Base-by-base conservation (phyloP, 1,140 invertebrate genomes). In the Himalopsyche phryganea region DNA sequence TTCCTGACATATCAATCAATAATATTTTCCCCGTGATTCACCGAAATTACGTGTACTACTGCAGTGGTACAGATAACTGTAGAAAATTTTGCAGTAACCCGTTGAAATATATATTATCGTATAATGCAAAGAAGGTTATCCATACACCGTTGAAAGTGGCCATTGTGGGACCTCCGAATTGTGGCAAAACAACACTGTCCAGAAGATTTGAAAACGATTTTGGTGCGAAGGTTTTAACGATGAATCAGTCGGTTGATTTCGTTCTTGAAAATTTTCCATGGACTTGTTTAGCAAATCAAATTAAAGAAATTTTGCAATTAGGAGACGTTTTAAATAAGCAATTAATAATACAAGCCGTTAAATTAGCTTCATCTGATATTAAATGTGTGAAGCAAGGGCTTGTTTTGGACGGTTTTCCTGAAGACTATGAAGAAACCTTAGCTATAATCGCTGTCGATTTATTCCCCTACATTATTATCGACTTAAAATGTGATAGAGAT, bases 181-280 rank as follows among this genome's bases (percentile, higher is more conserved):
- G 98, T 64, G 96, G 96, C 52, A 99, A 99, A 79, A 98, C 95
- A 4, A 98, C 97, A 9, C 73, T 96, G 17, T 72, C 79, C 11
- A 58, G 69, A 36, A 75, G 80, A 60, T 71, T 83, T 14, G 69
- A 72, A 2, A 69, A 69, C 33, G 74, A 71, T 20, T 80, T 80
- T 59, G 76, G 75, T 13, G 62, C 83, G 13, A 67, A 79, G 42
- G 65, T 76, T 14, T 67, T 84, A 40, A 79, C 76, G 6, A 73
- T 70, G 61, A 79, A 80, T 6, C 65, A 70, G 15, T 78, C 78
- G 15, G 57, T 81, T 13, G 67, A 80, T 28, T 70, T 79, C 52
- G 67, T 80, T 20, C 56, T 79, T 44, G 68, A 75, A 49, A 68
- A 78, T 58, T 69, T 80, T 53, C 50, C 67, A 3, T 78, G 74